Base-by-base conservation (phyloP, 2,888 invertebrate genomes). In the Drymonia ruficornis region DNA sequence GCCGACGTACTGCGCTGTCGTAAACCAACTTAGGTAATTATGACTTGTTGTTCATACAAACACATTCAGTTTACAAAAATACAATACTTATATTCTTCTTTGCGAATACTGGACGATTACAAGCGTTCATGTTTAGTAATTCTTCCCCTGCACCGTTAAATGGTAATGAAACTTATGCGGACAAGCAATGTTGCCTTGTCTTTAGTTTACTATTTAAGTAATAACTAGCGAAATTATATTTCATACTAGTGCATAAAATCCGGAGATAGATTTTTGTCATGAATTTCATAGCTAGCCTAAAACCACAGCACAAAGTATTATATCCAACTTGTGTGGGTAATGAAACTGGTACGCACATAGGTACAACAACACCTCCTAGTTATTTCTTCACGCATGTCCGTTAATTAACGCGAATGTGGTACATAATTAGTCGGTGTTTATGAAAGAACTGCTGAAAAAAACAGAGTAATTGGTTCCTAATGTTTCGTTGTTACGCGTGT, bases 401-500 rank as follows among this genome's bases (percentile, higher is more conserved):
- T 19, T 43, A 43, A 43, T 43, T 13, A 43, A 11, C 43, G 8
- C 42, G 16, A 9, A 1, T 40, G 40, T 40, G 40, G 16, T 16
- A 1, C 13, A 5, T 43, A 43, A 43, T 43, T 19, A 19, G 12
- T 5, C 13, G 19, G 43, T 4, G 12, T 43, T 19, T 19, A 43
- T 12, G 18, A 19, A 43, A 43, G 19, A 43, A 19, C 11, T 9
- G 19, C 43, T 43, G 43, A 43, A 43, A 19, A 36, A 19, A 43
- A 11, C 19, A 12, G 18, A 1, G 1, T 42, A 42, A 42, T 43
- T 36, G 3, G 43, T 18, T 12, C 12, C 3, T 36, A 19, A 19
- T 43, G 19, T 43, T 43, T 42, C n/a, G 19, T 43, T 18, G 43
- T 43, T 43, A 43, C 43, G 43, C 43, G 43, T 19, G 43, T 18